These are phyloP conservation scores for Delphinus delphis DNA, from an alignment of 2,113 vertebrate genomes.

Conservation along the genomic window DNA sequence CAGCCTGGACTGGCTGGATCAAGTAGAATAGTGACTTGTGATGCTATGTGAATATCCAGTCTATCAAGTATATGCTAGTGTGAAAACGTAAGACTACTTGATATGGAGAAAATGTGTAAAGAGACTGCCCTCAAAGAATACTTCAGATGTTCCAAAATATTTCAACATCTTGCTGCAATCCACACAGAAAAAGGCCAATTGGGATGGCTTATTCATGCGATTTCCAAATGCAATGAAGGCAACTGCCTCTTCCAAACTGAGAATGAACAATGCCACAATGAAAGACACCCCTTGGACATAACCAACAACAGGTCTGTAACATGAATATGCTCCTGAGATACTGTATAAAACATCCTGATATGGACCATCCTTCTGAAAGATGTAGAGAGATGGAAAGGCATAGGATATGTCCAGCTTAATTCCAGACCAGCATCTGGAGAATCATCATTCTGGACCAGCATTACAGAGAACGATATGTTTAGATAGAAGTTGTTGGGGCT, in stretches of 20 bases:
- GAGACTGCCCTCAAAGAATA: conserved; percentile 94
- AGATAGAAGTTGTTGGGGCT: background rate
- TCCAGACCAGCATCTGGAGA: conserved; percentile 86
- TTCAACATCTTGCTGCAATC: conserved; percentile 94
- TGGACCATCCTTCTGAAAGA: conserved; percentile 89
- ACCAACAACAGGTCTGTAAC: conserved; percentile 90
- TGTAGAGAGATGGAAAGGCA: conserved; percentile 86
- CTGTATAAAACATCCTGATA: conserved; percentile 90
- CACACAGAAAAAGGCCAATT: conserved; percentile 93
- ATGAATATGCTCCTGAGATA: conserved; percentile 90
- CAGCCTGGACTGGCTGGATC: conserved; percentile 92
- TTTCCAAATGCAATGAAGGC: conserved; percentile 94
- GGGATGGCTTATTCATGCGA: conserved; percentile 92
- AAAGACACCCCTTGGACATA: conserved; percentile 93
- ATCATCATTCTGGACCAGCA: conserved; percentile 69
- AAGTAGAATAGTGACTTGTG: conserved; percentile 91
- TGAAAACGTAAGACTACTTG: conserved; percentile 89
- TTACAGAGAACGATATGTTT: background rate
- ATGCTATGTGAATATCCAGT: conserved; percentile 94
- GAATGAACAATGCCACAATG: conserved; percentile 90
- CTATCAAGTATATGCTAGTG: conserved; percentile 92
- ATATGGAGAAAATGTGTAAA: conserved; percentile 92
- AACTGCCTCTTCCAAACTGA: conserved; percentile 92
- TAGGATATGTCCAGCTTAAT: conserved; percentile 87
- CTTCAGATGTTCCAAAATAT: conserved; percentile 92